Conservation (phyloP, 2,113 vertebrate species). For the Rana temporaria region DNA sequence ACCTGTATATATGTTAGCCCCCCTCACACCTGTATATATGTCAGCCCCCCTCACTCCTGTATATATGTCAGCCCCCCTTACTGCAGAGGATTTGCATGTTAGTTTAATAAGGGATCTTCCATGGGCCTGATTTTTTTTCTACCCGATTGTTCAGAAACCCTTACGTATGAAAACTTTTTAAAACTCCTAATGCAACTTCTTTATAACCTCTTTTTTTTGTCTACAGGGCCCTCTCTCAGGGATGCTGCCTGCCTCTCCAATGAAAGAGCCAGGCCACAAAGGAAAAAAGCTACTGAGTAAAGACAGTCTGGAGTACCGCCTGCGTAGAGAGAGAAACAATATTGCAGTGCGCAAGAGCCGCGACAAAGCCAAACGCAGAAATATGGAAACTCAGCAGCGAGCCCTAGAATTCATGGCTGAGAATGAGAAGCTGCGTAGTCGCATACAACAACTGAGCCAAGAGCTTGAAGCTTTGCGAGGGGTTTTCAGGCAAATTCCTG, state of each 20-base stretch:
- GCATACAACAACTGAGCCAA: conserved; percentile 84
- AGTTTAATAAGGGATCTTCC: no score
- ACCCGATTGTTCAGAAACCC: no score
- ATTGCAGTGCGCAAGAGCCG: conserved; percentile 89
- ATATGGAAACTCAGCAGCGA: conserved; percentile 85
- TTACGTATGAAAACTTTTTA: no score
- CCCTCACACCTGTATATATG: no score
- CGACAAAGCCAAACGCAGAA: conserved; percentile 87
- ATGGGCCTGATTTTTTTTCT: no score
- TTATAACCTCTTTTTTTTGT: background rate
- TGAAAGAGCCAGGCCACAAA: conserved; percentile 65
- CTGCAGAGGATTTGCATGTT: no score
- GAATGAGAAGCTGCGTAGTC: conserved; percentile 83
- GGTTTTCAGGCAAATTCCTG: conserved; percentile 85
- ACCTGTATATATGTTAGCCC: no score
- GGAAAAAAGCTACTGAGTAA: conserved; percentile 83
- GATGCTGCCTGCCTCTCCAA: conserved; percentile 50
- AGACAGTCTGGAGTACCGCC: conserved; percentile 85
- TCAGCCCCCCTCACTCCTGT: no score
- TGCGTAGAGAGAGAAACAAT: conserved; percentile 87
- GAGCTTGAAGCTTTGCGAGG: conserved; percentile 87
- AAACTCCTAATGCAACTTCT: background rate
- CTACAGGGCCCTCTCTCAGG: conserved; percentile 35
- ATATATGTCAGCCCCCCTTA: no score
- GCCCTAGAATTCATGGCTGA: conserved; percentile 87